phyloP scores from a whole-genome alignment of 2,888 invertebrate species.

The Athripsodes cinereus region DNA sequence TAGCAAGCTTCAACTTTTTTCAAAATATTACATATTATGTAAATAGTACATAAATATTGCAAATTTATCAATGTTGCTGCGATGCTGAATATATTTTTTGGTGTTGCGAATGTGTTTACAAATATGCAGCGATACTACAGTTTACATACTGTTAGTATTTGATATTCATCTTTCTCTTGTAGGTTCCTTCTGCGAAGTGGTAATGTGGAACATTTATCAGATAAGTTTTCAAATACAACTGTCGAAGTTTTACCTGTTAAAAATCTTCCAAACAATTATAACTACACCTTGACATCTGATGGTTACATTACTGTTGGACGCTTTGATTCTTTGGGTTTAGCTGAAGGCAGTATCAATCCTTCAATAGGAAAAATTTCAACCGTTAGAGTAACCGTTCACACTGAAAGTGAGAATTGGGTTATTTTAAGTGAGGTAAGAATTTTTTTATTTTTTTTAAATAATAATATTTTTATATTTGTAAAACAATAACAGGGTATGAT shows the following conservation, averaged over 20 bases:
- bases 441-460: neutral
- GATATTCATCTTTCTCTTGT: too few species aligned
- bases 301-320: slow-evolving; percentile 66
- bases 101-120: neutral
- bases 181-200: slow-evolving; percentile 83
- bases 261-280: slow-evolving; percentile 34
- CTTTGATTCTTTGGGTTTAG: slow-evolving; percentile 78
- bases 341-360: slow-evolving; percentile 62
- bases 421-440: slow-evolving; percentile 79
- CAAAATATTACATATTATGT: too few species aligned
- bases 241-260: slow-evolving; percentile 67
- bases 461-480: neutral
- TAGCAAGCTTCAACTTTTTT: too few species aligned
- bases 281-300: slow-evolving; percentile 56
- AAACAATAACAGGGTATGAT: too few species aligned
- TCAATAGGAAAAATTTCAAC: slow-evolving; percentile 62
- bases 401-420: slow-evolving; percentile 82
- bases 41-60: too few species aligned
- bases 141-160: neutral
- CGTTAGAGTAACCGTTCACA: slow-evolving; percentile 72
- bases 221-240: slow-evolving; percentile 80
- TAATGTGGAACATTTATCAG: slow-evolving; percentile 82
- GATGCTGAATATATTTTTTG: too few species aligned
- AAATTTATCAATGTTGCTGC: too few species aligned
- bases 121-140: neutral